A percentile compares a stretch with the other conserved stretches of the same genome.
Evolutionary conservation across 2,888 invertebrate species (phyloP).

Genomic region (Drosophila kanekoi): DNA sequence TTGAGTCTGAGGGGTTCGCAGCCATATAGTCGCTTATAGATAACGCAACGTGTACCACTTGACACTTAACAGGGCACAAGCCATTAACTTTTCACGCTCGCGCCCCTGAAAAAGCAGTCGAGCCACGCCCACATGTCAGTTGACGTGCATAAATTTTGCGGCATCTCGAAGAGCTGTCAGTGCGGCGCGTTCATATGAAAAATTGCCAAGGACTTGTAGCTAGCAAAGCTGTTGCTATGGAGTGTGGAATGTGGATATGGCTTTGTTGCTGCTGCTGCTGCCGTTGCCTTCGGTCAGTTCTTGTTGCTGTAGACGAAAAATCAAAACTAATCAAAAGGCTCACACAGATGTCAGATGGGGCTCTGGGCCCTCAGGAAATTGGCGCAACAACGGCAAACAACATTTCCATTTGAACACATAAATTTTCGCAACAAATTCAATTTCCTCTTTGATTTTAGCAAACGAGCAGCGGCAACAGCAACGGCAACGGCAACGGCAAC

Average conservation of each 20-base stretch:
- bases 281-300: conserved; percentile 47
- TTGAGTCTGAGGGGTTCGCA: conserved; percentile 20
- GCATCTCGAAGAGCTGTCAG: conserved; percentile 51
- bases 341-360: conserved; percentile 53
- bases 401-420: conserved; percentile 77
- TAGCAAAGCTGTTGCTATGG: conserved; percentile 9
- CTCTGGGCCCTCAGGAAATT: conserved; percentile 65
- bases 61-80: conserved; percentile 69
- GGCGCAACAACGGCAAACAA: conserved; percentile 73
- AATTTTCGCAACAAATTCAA: conserved; percentile 80
- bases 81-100: conserved; percentile 65
- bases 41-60: conserved; percentile 47
- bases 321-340: conserved; percentile 69
- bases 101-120: not conserved
- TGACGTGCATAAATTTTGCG: conserved; percentile 73
- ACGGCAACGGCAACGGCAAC: conserved; percentile 27
- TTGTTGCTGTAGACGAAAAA: conserved; percentile 49
- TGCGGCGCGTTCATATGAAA: conserved; percentile 58
- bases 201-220: conserved; percentile 53
- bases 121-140: conserved; percentile 56
- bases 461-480: conserved; percentile 60
- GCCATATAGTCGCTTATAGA: conserved; percentile 51
- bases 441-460: conserved; percentile 80
- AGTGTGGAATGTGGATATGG: not conserved
- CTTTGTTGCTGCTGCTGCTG: conserved; percentile 6